Evolutionary conservation across 2,888 invertebrate species (phyloP).

Genomic region (Dryococelus australis): DNA sequence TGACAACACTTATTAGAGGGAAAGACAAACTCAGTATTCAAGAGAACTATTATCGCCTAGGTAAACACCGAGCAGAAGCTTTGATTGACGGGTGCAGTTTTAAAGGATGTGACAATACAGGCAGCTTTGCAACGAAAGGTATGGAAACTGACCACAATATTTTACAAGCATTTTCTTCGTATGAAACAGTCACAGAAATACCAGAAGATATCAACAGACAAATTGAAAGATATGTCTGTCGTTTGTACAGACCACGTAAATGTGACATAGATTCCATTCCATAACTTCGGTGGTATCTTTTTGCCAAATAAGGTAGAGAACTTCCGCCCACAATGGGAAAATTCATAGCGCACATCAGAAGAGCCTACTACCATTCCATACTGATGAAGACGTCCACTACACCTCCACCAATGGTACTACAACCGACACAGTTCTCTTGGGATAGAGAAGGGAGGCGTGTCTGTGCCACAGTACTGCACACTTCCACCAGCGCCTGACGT

Average conservation of each 20-base stretch:
- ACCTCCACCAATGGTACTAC: no score
- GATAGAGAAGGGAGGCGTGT: no score
- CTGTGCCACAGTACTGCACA: background rate
- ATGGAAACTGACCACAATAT: background rate
- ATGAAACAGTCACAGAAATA: background rate
- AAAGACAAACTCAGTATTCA: background rate
- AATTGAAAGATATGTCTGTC: background rate
- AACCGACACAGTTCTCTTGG: no score
- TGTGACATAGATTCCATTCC: no score
- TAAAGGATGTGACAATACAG: background rate
- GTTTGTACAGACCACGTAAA: background rate
- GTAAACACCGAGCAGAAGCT: background rate
- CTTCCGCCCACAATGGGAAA: no score
- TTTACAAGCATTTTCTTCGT: no score
- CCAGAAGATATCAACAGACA: background rate
- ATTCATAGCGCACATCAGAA: no score
- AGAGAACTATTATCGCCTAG: background rate
- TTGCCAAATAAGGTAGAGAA: no score
- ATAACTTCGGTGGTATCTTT: no score
- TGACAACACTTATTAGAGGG: background rate
- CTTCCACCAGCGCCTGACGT: background rate
- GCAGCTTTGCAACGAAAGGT: slow-evolving; percentile 2
- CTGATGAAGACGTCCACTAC: no score
- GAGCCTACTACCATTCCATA: background rate
- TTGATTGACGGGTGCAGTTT: background rate